Conservation (phyloP, 1,140 invertebrate species). For the Bombus pascuorum region DNA sequence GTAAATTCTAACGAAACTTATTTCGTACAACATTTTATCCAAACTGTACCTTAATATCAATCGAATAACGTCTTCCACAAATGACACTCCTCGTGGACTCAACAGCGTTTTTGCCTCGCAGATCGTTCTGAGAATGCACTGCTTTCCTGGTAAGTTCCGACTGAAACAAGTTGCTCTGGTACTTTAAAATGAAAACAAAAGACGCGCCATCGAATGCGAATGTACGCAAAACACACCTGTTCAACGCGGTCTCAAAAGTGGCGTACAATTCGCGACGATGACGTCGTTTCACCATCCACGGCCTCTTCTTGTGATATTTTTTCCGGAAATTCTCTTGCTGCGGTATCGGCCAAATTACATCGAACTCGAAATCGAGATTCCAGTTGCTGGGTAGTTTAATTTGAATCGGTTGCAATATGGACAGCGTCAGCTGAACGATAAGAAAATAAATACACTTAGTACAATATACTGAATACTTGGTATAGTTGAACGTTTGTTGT, state of each 20-base stretch:
- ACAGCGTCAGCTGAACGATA: slow-evolving; percentile 70
- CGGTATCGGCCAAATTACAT: slow-evolving; percentile 79
- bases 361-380: slow-evolving; percentile 78
- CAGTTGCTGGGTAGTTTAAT: slow-evolving; percentile 71
- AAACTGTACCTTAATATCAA: slow-evolving; percentile 84
- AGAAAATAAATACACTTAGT: background rate
- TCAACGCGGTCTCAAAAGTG: slow-evolving; percentile 77
- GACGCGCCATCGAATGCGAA: too few species aligned
- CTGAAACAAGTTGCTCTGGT: slow-evolving; percentile 73
- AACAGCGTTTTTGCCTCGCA: slow-evolving; percentile 86
- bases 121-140: slow-evolving; percentile 86
- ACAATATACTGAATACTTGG: background rate
- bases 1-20: background rate
- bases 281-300: slow-evolving; percentile 65
- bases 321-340: slow-evolving; percentile 38
- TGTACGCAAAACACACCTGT: slow-evolving; percentile 67
- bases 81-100: slow-evolving; percentile 84
- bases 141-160: slow-evolving; percentile 85
- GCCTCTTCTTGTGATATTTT: slow-evolving; percentile 25
- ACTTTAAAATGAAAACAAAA: background rate
- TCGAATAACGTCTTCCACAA: slow-evolving; percentile 87
- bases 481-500: background rate
- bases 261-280: slow-evolving; percentile 78
- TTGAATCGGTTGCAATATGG: slow-evolving; percentile 74
- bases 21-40: background rate